Base-by-base conservation (phyloP, 2,797 vertebrate genomes). In the Odontamblyopus rebecca region DNA sequence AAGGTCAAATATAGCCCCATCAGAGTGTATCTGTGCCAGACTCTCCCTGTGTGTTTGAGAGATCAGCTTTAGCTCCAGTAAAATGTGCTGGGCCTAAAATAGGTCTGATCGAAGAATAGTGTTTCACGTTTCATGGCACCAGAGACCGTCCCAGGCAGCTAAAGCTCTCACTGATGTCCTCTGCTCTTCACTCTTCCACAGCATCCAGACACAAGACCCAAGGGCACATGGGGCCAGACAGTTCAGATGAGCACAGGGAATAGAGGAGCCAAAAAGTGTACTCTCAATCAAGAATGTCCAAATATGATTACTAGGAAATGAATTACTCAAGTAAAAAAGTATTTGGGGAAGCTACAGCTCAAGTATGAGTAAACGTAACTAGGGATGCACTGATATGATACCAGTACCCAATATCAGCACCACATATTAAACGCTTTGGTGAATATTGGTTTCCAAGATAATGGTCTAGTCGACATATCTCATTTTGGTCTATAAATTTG, bases 71-170 rank as follows among this genome's bases (percentile, higher is more conserved):
- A 87, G 85, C 85, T 82, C 81, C 88, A 86, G 78, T 83, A 83
- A 88, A 86, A 86, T 76, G 83, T 82, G 85, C 82, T 82, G 73
- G 88, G 89, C 89, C 84, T 66, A 90, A 93, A 92, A 91, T 93
- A 93, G 85, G 73, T 65, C 83, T 83, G 87, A 92, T 91, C 84
- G 81, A 91, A 91, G 77, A 82, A 76, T 72, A 84, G 86, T 86
- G 86, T 77, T 85, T 91, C 88, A 85, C 71, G 83, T 92, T 92
- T 91, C 91, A 87, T 79, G 78, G 83, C 87, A 82, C 87, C 86
- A 84, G 89, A 88, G 88, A 91, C 83, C 76, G 63, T 12, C 65
- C 57, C 56, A 59, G 56, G 75, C 78, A 79, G 82, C 71, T 75
- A 7, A 70, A 81, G 71, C 85, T 82, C 77, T 83, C 59, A 76